phyloP scores from a whole-genome alignment of 2,888 invertebrate species.

The Caenorhabditis sp. region DNA sequence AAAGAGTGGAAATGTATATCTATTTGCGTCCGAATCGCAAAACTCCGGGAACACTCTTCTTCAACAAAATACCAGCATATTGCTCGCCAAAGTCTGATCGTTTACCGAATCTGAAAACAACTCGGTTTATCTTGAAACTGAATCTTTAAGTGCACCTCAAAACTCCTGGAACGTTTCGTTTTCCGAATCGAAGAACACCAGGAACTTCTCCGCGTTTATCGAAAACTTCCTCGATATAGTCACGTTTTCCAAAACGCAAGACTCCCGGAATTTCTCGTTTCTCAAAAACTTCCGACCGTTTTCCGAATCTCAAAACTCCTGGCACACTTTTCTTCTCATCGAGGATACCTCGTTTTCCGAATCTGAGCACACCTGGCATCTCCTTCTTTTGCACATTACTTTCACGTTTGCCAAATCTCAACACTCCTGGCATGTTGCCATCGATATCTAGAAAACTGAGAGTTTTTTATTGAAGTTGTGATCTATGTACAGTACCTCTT shows the following conservation, averaged over 20 bases:
- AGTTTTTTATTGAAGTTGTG: background rate
- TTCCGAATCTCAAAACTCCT: slow-evolving; percentile 55
- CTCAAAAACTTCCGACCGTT: slow-evolving; percentile 39
- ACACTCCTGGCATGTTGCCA: slow-evolving; percentile 65
- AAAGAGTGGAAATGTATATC: background rate
- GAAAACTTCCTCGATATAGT: slow-evolving; percentile 29
- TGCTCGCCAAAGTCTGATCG: slow-evolving; percentile 40
- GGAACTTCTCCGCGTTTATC: slow-evolving; percentile 42
- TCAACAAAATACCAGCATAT: slow-evolving; percentile 41
- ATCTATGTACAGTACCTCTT: slow-evolving; percentile 19
- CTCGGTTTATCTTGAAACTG: background rate
- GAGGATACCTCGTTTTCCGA: slow-evolving; percentile 47
- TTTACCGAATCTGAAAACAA: slow-evolving; percentile 46
- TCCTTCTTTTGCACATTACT: slow-evolving; percentile 50
- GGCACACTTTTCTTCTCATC: slow-evolving; percentile 57
- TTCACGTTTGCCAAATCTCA: slow-evolving; percentile 64
- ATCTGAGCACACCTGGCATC: slow-evolving; percentile 52
- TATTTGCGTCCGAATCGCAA: slow-evolving; percentile 54
- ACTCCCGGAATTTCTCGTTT: slow-evolving; percentile 51
- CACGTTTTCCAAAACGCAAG: slow-evolving; percentile 37
- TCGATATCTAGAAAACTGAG: slow-evolving; percentile 41
- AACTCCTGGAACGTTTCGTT: slow-evolving; percentile 54
- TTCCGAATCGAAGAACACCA: slow-evolving; percentile 55
- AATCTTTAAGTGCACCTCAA: slow-evolving; percentile 29
- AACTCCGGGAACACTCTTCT: slow-evolving; percentile 58